phyloP scores from a whole-genome alignment of 2,797 vertebrate species.

The Channa striata region DNA sequence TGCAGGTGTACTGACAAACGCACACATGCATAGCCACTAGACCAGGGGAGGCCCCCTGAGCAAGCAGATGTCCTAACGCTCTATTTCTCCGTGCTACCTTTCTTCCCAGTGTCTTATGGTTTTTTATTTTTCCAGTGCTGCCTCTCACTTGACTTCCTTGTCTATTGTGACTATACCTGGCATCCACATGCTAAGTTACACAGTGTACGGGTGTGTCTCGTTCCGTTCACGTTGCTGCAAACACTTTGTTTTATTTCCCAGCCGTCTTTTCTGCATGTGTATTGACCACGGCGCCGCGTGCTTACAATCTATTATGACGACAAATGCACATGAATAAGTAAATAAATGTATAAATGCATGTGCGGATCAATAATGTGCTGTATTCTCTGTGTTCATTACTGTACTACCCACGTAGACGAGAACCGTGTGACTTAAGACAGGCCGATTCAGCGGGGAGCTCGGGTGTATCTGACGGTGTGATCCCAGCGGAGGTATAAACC shows the following conservation, averaged over 20 bases:
- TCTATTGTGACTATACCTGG: not conserved
- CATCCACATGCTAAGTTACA: not conserved
- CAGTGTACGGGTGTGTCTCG: not conserved
- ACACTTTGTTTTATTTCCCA: too few species aligned
- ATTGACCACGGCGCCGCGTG: not conserved
- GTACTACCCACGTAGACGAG: constrained; percentile 22
- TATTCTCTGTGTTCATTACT: constrained; percentile 36
- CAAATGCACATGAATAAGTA: constrained; percentile 53
- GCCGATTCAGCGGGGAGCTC: constrained; percentile 31
- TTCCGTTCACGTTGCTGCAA: not conserved
- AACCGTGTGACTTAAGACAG: constrained; percentile 29
- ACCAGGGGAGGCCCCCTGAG: constrained; percentile 76
- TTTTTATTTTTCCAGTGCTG: not conserved
- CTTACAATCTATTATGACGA: constrained; percentile 17
- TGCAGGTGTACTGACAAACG: constrained; percentile 85
- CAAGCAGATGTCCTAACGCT: constrained; percentile 79
- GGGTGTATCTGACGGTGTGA: constrained; percentile 12
- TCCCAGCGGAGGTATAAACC: constrained; percentile 24
- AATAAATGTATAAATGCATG: constrained; percentile 28
- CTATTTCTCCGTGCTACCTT: constrained; percentile 54
- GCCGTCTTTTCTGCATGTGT: too few species aligned
- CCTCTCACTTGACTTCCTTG: not conserved
- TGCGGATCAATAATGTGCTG: constrained; percentile 55
- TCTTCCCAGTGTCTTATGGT: constrained; percentile 46
- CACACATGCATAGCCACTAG: constrained; percentile 57